These are phyloP conservation scores for Epistrophe grossulariae DNA, from an alignment of 2,888 invertebrate genomes.

Conservation along the genomic window DNA sequence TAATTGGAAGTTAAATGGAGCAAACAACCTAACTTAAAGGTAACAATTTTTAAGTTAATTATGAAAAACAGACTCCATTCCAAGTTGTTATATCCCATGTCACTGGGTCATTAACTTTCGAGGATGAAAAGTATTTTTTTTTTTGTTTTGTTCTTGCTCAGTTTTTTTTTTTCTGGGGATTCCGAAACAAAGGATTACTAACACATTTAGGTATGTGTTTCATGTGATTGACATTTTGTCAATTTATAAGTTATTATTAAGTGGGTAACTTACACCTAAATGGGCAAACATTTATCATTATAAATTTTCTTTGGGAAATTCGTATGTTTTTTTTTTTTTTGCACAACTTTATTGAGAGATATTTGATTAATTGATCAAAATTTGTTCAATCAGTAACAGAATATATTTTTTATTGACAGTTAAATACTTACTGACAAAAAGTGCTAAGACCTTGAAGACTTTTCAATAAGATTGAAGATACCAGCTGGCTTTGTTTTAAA, in stretches of 20 bases:
- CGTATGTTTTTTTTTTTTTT: no score
- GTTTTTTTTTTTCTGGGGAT: background rate
- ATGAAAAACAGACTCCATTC: conserved; percentile 1
- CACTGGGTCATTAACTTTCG: conserved; percentile 2
- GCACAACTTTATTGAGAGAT: background rate
- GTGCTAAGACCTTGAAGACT: no score
- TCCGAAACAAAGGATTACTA: background rate
- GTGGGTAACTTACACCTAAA: no score
- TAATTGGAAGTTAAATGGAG: conserved; percentile 19
- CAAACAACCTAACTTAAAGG: conserved; percentile 11
- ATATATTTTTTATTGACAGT: background rate
- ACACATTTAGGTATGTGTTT: background rate
- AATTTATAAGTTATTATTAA: background rate
- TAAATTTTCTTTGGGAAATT: background rate
- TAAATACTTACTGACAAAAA: background rate
- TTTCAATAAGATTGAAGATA: no score
- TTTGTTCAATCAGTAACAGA: background rate
- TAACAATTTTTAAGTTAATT: conserved; percentile 19
- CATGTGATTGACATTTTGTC: background rate
- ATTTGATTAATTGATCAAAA: background rate
- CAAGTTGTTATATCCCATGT: conserved; percentile 11
- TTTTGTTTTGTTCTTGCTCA: background rate
- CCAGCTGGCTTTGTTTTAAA: no score
- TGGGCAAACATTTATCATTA: background rate
- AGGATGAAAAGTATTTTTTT: background rate